Percentiles rank a stretch among this genome's conserved stretches.
Conservation (phyloP, 2,797 vertebrate genomes). For the Spinus olivaceus region DNA sequence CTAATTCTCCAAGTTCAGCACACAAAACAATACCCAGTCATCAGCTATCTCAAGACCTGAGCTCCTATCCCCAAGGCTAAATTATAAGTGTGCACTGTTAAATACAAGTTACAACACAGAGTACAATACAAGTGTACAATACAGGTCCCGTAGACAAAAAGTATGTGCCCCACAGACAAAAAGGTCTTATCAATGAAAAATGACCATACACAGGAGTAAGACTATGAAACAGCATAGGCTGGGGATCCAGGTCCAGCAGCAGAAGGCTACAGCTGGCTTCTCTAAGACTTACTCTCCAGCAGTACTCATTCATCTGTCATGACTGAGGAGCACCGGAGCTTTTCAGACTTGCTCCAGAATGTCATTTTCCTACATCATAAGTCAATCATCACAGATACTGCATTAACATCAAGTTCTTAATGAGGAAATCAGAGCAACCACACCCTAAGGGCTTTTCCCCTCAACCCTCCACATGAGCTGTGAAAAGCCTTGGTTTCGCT, state of each 20-base stretch:
- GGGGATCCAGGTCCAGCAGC: neutral
- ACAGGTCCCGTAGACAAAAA: neutral
- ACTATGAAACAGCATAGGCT: fast-evolving
- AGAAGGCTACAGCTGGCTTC: neutral
- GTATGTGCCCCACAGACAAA: neutral
- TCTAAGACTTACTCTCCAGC: neutral
- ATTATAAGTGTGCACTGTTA: neutral
- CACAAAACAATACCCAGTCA: neutral
- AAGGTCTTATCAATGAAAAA: neutral
- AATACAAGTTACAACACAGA: neutral
- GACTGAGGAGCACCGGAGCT: neutral
- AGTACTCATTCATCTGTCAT: neutral
- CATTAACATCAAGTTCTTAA: neutral
- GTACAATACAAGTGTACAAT: neutral
- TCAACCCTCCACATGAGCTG: neutral
- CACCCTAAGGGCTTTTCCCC: neutral
- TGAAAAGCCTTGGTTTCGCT: neutral
- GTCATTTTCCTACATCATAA: neutral
- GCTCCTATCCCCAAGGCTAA: neutral
- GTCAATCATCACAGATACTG: neutral
- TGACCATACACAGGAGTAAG: neutral
- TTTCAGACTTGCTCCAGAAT: neutral
- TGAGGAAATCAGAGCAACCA: neutral
- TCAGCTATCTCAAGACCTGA: neutral
- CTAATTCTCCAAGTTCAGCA: neutral